A percentile compares a stretch with the other conserved stretches of the same genome.
Evolutionary conservation across 2,113 vertebrate species (phyloP).

Genomic region (Delphinapterus leucas): DNA sequence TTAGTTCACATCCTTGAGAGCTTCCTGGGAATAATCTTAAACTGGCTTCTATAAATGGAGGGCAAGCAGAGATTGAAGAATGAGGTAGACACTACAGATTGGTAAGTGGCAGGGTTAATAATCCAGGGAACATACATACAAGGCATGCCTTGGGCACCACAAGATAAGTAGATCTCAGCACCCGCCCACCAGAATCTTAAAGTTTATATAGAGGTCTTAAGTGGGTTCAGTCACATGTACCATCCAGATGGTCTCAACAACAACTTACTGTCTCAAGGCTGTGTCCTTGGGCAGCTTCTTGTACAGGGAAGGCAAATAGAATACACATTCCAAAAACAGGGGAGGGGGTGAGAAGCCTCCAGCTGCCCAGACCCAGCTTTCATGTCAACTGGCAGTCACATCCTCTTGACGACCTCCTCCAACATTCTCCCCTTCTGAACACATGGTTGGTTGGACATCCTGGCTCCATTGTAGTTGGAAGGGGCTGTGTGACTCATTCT

Average conservation of each 20-base stretch:
- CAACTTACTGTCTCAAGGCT: neutral
- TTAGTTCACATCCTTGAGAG: neutral
- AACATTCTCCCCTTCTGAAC: neutral
- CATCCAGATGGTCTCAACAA: neutral
- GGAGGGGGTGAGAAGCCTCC: neutral
- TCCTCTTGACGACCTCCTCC: neutral
- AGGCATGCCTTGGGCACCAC: neutral
- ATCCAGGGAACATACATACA: neutral
- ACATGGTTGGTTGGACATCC: rapidly evolving
- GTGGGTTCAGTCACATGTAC: neutral
- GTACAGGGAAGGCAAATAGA: neutral
- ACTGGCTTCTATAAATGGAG: neutral
- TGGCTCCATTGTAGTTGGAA: neutral
- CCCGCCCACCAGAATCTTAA: neutral
- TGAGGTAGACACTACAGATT: neutral
- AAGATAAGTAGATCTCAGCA: neutral
- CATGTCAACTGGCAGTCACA: neutral
- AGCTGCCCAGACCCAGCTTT: neutral
- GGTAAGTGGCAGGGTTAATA: neutral
- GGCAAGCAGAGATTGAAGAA: neutral
- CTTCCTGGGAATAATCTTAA: neutral
- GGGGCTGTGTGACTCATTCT: neutral
- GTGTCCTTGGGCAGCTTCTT: neutral
- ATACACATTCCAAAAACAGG: neutral
- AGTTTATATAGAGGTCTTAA: neutral